A percentile compares a stretch with the other conserved stretches of the same genome.
phyloP scores from a whole-genome alignment of 2,797 vertebrate genomes.

The Apogon talboti region DNA sequence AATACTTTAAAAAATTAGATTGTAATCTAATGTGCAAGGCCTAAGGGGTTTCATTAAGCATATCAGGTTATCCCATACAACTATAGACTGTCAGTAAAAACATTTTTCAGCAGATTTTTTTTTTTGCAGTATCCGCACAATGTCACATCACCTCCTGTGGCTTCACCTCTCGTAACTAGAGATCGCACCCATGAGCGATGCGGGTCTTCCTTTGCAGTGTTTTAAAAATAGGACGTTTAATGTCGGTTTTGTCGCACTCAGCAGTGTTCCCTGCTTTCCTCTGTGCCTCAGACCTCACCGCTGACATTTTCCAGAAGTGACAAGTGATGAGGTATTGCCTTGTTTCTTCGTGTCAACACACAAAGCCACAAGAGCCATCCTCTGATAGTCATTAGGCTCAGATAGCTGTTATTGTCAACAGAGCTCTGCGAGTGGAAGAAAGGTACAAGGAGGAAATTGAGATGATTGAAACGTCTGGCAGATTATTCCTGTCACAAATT shows the following conservation, averaged over 20 bases:
- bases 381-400: slow-evolving; percentile 42
- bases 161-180: background rate
- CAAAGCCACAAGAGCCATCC: slow-evolving; percentile 37
- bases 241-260: slow-evolving; percentile 14
- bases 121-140: background rate
- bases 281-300: background rate
- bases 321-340: slow-evolving; percentile 50
- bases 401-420: slow-evolving; percentile 43
- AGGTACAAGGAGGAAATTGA: slow-evolving; percentile 38
- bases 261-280: slow-evolving; percentile 7
- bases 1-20: no score
- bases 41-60: no score
- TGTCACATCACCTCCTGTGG: slow-evolving; percentile 3
- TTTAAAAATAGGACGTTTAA: slow-evolving; percentile 5
- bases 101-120: background rate
- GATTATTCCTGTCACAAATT: slow-evolving; percentile 60
- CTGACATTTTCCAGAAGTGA: slow-evolving; percentile 23
- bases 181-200: background rate
- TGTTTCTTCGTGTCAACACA: slow-evolving; percentile 40
- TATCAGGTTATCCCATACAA: no score
- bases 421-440: slow-evolving; percentile 15
- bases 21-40: no score
- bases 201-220: background rate
- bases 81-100: no score
- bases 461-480: slow-evolving; percentile 65